Conservation (phyloP, 2,113 vertebrate species). For the Anthoscopus minutus region DNA sequence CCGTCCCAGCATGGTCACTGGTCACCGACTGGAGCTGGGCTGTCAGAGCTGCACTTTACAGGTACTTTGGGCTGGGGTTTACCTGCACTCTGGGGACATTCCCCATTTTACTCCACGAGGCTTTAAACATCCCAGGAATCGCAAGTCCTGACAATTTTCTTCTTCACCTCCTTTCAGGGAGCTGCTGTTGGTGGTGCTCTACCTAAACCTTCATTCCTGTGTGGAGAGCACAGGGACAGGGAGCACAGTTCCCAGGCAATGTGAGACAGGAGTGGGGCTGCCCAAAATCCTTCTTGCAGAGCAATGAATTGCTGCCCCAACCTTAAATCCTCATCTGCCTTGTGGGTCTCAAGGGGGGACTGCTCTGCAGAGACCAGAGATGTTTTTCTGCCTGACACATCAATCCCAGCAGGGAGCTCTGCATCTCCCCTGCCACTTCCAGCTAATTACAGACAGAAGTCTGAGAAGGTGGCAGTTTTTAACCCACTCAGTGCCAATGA, state of each 20-base stretch:
- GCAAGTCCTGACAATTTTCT: not conserved
- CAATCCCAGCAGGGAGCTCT: not conserved
- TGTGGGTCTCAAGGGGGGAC: not conserved
- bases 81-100: not conserved
- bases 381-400: not conserved
- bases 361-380: not conserved
- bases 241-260: fast-evolving
- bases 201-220: fast-evolving
- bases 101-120: fast-evolving
- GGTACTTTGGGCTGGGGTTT: fast-evolving
- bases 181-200: not conserved
- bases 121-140: not conserved
- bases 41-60: not conserved
- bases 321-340: not conserved
- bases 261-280: not conserved
- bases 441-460: not conserved
- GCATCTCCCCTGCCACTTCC: not conserved
- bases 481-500: fast-evolving
- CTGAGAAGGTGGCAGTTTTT: not conserved
- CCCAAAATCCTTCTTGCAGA: fast-evolving
- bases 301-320: fast-evolving
- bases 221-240: fast-evolving
- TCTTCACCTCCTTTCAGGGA: not conserved
- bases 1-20: not conserved
- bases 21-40: not conserved